Base-by-base conservation (phyloP, 2,888 invertebrate genomes). In the Eurytoma californica region DNA sequence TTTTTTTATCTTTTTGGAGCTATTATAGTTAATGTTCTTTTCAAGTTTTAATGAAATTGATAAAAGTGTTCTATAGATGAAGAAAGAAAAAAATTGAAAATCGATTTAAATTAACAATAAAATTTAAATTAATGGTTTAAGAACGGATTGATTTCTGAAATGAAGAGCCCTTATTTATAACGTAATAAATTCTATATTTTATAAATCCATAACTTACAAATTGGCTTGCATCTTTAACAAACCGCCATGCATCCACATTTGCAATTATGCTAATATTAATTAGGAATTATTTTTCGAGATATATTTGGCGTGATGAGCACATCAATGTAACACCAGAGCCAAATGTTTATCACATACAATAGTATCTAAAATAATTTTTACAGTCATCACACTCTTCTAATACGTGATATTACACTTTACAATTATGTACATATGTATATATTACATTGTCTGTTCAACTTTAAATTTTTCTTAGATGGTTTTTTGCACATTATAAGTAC, bases 111-210 rank as follows among this genome's bases (percentile, higher is more conserved):
- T 39, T 39, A 39, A 39, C 39, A 39, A 39, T 39, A 7, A 4
- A 7, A 39, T 5, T 39, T 39, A 39, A 39, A 39, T 39, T n/a
- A n/a, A n/a, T 39, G 39, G 4, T 39, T 39, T 39, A 39, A 4
- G 7, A 39, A 5, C 0, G 39, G 39, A 39, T 39, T 39, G 39
- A 5, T 5, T 4, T 5, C 7, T 39, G 39, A 5, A 39, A 39
- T 39, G 39, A 39, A 65, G 28, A 57, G 57, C 3, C 30, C 69
- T 66, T 1, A 12, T 55, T 63, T 67, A 57, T 65, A 80, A 76
- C 20, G 57, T 73, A 66, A 74, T 47, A 80, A 80, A 77, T 65
- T 72, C 58, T 81, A 75, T 80, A 80, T 81, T 78, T 78, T 20
- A 63, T 67, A 72, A 72, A 55, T 68, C 65, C 39, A 60, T 65